Conservation (phyloP, 2,888 invertebrate genomes). For the Sarcophaga caerulescens region DNA sequence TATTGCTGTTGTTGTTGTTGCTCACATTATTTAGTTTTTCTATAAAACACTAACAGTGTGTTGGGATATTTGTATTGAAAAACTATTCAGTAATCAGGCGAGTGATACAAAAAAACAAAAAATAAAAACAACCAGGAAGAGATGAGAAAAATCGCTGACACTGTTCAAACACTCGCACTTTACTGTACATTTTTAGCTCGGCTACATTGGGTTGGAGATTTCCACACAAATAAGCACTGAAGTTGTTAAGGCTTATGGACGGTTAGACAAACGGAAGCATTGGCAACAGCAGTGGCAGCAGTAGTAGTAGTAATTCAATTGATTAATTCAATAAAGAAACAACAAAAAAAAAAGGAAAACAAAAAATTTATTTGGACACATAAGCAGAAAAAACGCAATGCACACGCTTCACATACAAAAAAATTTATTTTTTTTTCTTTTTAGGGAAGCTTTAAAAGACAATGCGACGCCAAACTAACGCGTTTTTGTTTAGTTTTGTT, state of each 20-base stretch:
- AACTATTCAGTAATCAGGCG: constrained; percentile 46
- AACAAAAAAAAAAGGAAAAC: constrained; percentile 21
- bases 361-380: constrained; percentile 23
- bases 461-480: constrained; percentile 58
- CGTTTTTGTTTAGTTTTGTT: constrained; percentile 35
- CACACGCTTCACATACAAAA: background rate
- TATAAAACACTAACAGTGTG: too few species aligned
- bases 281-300: background rate
- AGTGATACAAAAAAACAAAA: constrained; percentile 23
- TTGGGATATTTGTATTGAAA: constrained; percentile 4
- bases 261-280: too few species aligned
- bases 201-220: background rate
- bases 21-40: too few species aligned
- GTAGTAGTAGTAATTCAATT: constrained; percentile 51
- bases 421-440: background rate
- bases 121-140: background rate
- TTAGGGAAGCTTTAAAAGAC: constrained; percentile 6
- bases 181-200: background rate
- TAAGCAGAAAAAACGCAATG: constrained; percentile 25
- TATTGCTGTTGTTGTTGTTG: too few species aligned
- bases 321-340: constrained; percentile 58
- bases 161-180: background rate
- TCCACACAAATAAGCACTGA: background rate
- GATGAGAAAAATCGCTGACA: background rate
- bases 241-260: background rate